Evolutionary conservation across 1,140 invertebrate species (phyloP), one percentile per base, ranked within the genome.

Genomic region (Drosophila subobscura): DNA sequence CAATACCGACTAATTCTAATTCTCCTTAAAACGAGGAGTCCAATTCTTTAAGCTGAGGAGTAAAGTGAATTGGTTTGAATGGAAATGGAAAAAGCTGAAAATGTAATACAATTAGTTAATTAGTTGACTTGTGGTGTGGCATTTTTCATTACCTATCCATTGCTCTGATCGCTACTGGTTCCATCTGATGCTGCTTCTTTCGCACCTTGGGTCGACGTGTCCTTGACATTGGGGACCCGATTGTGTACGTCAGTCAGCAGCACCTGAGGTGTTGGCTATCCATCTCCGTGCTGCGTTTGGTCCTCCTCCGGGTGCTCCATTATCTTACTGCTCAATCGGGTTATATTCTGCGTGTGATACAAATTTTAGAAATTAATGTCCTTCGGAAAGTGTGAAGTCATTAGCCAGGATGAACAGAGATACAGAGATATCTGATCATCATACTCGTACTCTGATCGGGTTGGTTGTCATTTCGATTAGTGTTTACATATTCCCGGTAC

Each of bases 291-390:
- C 59, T 85, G 83, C 0, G 90, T 85, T 45, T 91, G 86, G 54
- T 91, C 85, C 56, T 80, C 89, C 64, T 90, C 90, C 4, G 76
- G 72, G 55, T 88, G 83, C 37, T 91, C 89, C 51, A 86, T 54
- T 25, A 86, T 74, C 27, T 85, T 86, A 23, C 7, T 49, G 0
- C 77, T 63, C 16, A 54, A 47, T 0, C 42, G 49, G 5, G 33
- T 23, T 5, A 77, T 42, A 22, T 49, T 23, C 79, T 85, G 61
- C 1, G 16, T 37, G 27, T 16, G 14, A 44, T 14, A 40, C 6
- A 20, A 1, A 58, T 5, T 20, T 27, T 5, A 22, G 0, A 4
- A 37, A 12, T 12, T 37, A 12, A 12, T 12, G 1, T 33, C 29
- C 0, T 29, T 7, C 27, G 2, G 7, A 33, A 29, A 6, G 16